Percentiles rank a stretch among this genome's conserved stretches.
Evolutionary conservation across 2,113 vertebrate species (phyloP).

Genomic region (Otolemur garnettii): DNA sequence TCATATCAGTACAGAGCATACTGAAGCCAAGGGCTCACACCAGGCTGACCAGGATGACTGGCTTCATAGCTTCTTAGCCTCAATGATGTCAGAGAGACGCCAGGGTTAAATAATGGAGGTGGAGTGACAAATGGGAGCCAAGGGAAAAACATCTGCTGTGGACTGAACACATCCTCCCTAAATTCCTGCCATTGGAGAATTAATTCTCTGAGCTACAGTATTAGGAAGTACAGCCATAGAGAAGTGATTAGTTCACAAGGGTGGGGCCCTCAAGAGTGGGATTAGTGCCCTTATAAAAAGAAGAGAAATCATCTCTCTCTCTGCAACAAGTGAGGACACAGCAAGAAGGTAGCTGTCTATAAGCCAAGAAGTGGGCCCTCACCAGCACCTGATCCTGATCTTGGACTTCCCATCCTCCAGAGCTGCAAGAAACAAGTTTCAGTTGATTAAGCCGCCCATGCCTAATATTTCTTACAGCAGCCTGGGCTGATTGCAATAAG

Average conservation of each 20-base stretch:
- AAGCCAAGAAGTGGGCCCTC: not conserved
- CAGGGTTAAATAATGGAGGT: not conserved
- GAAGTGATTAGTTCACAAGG: not conserved
- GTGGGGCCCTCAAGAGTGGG: not conserved
- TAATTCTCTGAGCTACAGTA: not conserved
- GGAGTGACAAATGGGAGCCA: not conserved
- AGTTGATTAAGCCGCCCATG: not conserved
- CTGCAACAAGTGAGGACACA: too few relatives aligned
- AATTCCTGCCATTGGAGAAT: not conserved
- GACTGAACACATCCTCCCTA: not conserved
- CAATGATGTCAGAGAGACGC: not conserved
- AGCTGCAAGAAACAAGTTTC: not conserved
- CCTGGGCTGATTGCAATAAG: not conserved
- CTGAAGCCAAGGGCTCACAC: accelerated
- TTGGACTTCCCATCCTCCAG: not conserved
- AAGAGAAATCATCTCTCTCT: not conserved
- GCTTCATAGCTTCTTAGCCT: not conserved
- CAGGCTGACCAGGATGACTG: not conserved
- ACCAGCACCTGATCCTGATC: not conserved
- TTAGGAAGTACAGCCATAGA: not conserved
- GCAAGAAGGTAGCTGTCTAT: not conserved
- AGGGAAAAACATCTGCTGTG: not conserved
- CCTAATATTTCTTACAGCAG: not conserved
- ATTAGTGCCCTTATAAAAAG: not conserved
- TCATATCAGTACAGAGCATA: not conserved